Conservation (phyloP, 2,888 invertebrate species). For the Allolobophora icterica region DNA sequence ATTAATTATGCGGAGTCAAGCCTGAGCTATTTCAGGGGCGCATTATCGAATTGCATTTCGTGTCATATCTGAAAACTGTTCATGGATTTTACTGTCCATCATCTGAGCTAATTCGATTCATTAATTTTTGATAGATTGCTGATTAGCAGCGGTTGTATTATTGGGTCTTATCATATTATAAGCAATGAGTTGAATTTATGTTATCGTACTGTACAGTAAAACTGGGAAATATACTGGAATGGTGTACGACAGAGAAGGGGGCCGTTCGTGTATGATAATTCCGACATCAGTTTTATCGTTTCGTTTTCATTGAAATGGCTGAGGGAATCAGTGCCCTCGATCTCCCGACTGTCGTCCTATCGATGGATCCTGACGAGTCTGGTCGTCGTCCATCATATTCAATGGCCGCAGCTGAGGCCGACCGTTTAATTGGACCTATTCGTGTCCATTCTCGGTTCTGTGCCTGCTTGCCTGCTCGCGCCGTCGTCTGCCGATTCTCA, state of each 20-base stretch:
- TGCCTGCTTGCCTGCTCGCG: not conserved
- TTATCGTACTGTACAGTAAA: not conserved
- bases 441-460: not conserved
- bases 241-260: not conserved
- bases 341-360: not conserved
- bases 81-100: not conserved
- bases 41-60: not conserved
- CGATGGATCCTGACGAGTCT: not conserved
- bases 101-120: not conserved
- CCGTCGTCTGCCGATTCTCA: not conserved
- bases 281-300: not conserved
- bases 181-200: not conserved
- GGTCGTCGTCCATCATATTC: not conserved
- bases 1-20: not conserved
- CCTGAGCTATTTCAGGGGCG: not conserved
- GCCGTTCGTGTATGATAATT: not conserved
- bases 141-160: not conserved
- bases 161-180: not conserved
- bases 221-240: not conserved
- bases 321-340: not conserved
- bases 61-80: not conserved
- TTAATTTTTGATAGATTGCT: not conserved
- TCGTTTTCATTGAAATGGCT: not conserved
- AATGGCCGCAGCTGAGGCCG: not conserved
- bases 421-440: constrained; percentile 9